Evolutionary conservation across 2,797 vertebrate species (phyloP).

Genomic region (Clarias platycephalus): DNA sequence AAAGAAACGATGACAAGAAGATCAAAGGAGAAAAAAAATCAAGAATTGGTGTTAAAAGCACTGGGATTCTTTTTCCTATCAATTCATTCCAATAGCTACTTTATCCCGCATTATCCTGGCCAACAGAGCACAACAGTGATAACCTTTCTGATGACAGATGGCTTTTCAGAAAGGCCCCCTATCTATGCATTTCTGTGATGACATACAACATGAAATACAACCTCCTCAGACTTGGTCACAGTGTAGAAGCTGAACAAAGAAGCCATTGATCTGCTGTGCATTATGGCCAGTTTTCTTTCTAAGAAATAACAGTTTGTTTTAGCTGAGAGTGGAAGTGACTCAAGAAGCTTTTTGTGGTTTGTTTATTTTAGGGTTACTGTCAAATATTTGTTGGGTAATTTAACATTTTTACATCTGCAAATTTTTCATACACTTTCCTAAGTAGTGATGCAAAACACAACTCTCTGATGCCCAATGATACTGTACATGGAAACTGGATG

Average conservation of each 20-base stretch:
- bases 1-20: not conserved
- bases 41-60: not conserved
- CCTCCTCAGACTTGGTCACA: conserved; percentile 53
- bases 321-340: not conserved
- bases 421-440: not conserved
- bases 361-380: not conserved
- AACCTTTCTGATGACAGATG: conserved; percentile 59
- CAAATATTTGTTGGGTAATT: not conserved
- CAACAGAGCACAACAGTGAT: conserved; percentile 53
- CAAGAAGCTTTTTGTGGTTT: conserved; percentile 21
- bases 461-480: not conserved
- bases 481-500: too few species aligned
- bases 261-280: conserved; percentile 42
- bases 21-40: not conserved
- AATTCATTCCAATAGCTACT: not conserved
- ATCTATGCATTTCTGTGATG: conserved; percentile 58
- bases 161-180: not conserved
- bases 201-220: conserved; percentile 55
- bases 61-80: not conserved
- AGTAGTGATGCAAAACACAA: conserved; percentile 11
- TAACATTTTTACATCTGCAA: not conserved
- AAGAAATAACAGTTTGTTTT: conserved; percentile 52
- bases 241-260: conserved; percentile 57
- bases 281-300: conserved; percentile 43
- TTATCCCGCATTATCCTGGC: not conserved